Evolutionary conservation across 53 echinoderm and acorn worm species (phyloP), one percentile per base, ranked within the genome.

Genomic region (Temnopleurus reevesii): DNA sequence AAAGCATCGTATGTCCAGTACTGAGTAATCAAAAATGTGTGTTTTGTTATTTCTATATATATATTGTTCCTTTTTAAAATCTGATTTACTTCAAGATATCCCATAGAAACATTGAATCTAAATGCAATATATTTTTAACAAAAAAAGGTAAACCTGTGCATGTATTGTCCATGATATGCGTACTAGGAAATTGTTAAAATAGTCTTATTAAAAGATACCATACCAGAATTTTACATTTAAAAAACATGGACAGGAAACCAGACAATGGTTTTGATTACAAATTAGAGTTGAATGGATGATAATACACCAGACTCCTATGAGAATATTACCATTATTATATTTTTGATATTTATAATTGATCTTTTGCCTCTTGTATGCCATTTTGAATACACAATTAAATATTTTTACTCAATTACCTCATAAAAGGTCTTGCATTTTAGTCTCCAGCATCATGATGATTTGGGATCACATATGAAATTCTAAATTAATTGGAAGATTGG

Each of bases 341-440:
- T 71, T 71, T 71, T 71, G 71, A 43, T 71, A 71, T n/a, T 36
- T 43, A 21, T 71, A 71, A 38, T 38, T 71, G 71, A 71, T 71
- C 71, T 71, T 66, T 8, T 61, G 41, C 41, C 21, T 71, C 7
- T 71, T 71, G 41, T 41, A 71, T 71, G 5, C 71, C 71, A 71
- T 71, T 71, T 71, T 71, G 38, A 71, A 65, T 65, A 65, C 65
- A 65, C 34, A 65, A n/a, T n/a, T 2, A 43, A 71, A 21, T 2
- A 19, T 49, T 71, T 71, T 71, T 71, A 71, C 19, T 71, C 71
- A n/a, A 71, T 18, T 41, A 21, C 23, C 41, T 12, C 13, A 34
- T 71, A 41, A 17, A 71, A 71, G 6, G 71, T 71, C 41, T 71
- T 41, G 12, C 23, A 71, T 71, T 71, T 71, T 71, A 71, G 71